These are phyloP conservation scores for Ailurus styani DNA, from an alignment of 2,113 vertebrate species.

Conservation along the genomic window DNA sequence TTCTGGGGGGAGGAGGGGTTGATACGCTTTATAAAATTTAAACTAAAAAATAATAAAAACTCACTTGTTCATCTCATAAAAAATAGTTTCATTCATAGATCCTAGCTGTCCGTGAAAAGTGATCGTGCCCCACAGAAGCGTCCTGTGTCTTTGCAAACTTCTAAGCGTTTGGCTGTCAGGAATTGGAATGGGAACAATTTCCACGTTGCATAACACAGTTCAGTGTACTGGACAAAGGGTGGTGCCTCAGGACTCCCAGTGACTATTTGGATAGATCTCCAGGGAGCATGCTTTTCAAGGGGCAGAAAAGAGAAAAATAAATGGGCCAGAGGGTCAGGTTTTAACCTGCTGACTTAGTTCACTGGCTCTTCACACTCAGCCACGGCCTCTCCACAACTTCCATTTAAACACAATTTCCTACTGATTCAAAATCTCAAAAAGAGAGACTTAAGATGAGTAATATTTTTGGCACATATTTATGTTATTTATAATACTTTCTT, in stretches of 20 bases:
- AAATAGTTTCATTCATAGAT: not conserved
- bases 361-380: constrained; percentile 17
- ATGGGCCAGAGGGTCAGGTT: constrained; percentile 54
- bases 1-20: not conserved
- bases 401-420: constrained; percentile 40
- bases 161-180: constrained; percentile 39
- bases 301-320: constrained; percentile 55
- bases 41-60: not conserved
- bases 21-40: not conserved
- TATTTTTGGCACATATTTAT: constrained; percentile 58
- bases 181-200: not conserved
- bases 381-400: not conserved
- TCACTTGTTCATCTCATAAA: not conserved
- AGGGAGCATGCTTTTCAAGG: constrained; percentile 71
- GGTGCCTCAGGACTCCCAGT: constrained; percentile 58
- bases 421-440: constrained; percentile 17
- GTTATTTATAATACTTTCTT: constrained; percentile 66
- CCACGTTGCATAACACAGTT: constrained; percentile 60
- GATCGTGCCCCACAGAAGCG: not conserved
- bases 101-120: not conserved
- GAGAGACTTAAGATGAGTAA: constrained; percentile 35
- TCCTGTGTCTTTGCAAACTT: constrained; percentile 10
- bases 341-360: constrained; percentile 60
- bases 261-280: constrained; percentile 43
- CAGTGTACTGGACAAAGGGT: constrained; percentile 61